Conservation (phyloP, 2,113 vertebrate species). For the Tinamus guttatus region DNA sequence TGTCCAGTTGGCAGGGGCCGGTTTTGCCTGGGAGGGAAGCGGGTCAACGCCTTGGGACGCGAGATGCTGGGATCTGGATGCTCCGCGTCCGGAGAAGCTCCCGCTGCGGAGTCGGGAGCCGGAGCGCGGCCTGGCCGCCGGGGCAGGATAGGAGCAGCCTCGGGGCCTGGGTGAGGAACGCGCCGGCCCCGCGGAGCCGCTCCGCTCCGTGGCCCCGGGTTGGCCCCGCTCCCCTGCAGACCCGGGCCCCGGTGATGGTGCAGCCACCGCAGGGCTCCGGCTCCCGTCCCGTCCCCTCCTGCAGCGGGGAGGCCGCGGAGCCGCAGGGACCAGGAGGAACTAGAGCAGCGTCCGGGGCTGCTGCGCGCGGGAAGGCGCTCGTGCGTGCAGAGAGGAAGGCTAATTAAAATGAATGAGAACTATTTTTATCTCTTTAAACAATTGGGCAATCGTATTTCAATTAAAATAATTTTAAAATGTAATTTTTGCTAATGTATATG, state of each 20-base stretch:
- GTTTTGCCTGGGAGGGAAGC: not conserved
- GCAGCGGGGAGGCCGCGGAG: not conserved
- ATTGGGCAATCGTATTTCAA: conserved; percentile 42
- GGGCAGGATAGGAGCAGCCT: too few relatives aligned
- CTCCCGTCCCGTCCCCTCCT: too few relatives aligned
- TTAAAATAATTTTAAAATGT: conserved; percentile 3
- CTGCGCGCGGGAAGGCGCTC: not conserved
- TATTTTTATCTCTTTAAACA: conserved; percentile 61
- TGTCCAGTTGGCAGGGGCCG: too few relatives aligned
- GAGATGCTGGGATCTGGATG: fast-evolving
- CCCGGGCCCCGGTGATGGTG: too few relatives aligned
- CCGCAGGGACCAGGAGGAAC: not conserved
- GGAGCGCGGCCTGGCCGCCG: too few relatives aligned
- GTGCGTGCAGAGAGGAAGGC: not conserved
- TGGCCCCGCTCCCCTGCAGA: too few relatives aligned
- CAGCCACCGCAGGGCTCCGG: too few relatives aligned
- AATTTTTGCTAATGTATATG: not conserved
- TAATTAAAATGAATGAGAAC: conserved; percentile 48
- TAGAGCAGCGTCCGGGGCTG: not conserved
- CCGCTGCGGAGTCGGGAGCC: too few relatives aligned
- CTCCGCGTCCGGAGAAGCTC: not conserved
- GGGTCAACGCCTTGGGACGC: not conserved
- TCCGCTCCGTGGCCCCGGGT: too few relatives aligned
- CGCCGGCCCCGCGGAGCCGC: too few relatives aligned
- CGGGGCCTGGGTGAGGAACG: too few relatives aligned